These are phyloP conservation scores for Rambutsinella grinnellia DNA, from an alignment of 2,888 invertebrate species.

Conservation along the genomic window DNA sequence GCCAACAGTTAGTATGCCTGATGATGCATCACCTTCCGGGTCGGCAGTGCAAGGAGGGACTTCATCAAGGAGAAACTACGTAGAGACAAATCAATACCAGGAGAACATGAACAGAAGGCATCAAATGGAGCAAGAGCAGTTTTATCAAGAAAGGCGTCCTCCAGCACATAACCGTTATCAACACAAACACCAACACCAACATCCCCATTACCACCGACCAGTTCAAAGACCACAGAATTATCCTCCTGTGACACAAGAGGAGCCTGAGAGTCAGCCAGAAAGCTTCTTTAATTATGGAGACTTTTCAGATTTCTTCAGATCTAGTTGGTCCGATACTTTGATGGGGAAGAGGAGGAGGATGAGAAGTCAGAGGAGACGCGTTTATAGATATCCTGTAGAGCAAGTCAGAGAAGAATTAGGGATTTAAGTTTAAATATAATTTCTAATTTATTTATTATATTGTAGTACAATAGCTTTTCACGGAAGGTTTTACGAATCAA, in stretches of 20 bases:
- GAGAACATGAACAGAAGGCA: not conserved
- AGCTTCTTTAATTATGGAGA: conserved; percentile 27
- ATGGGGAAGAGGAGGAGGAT: conserved; percentile 22
- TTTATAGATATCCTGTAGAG: not conserved
- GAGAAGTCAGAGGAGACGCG: not conserved
- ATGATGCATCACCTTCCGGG: not conserved
- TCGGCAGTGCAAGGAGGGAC: not conserved
- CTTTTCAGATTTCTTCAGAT: conserved; percentile 29
- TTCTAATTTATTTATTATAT: not conserved
- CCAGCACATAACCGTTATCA: not conserved
- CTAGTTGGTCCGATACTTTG: conserved; percentile 24
- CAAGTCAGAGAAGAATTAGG: conserved; percentile 21
- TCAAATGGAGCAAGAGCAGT: not conserved
- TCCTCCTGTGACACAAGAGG: conserved; percentile 8
- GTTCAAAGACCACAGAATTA: not conserved
- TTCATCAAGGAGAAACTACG: conserved; percentile 13
- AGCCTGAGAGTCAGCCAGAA: not conserved
- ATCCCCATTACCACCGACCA: not conserved
- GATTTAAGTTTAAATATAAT: conserved; percentile 13
- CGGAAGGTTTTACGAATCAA: no score
- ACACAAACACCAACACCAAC: conserved; percentile 16
- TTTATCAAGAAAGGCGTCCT: not conserved
- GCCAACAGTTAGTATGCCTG: not conserved
- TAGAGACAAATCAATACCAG: conserved; percentile 17
- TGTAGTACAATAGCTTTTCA: no score